Base-by-base conservation (phyloP, 2,113 vertebrate genomes). In the Oryzias woworae region DNA sequence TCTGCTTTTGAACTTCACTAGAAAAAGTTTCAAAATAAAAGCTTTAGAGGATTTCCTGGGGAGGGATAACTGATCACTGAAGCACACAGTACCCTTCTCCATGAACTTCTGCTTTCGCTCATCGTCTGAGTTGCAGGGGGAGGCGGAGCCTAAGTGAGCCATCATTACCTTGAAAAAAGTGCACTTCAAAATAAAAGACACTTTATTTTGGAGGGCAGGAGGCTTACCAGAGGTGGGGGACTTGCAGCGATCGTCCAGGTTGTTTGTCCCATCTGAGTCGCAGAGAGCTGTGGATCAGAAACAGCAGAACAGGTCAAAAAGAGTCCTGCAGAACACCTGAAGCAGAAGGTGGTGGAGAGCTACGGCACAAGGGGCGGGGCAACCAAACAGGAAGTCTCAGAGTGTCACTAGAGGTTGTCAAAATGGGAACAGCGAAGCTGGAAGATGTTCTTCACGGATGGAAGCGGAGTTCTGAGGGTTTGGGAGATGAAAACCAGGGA, bases 1-100 rank as follows among this genome's bases (percentile, higher is more conserved):
- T 90, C 95, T 96, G 96, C 95, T 94, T 95, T 96, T 96, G 86
- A 80, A 94, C 90, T 94, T 99, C 94, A 97, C 97, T 99, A 93
- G 81, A 97, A 96, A 94, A 91, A 78, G 77, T 87, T 87, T 84
- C 69, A 7, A 20, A 18, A 36, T 17, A 23, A 87, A 89, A 90
- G 36, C 36, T 36, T 36, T 36, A 36, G 36, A 36, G 8, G 46
- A 47, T 46, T 41, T 12, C 24, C 24, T 57, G 20, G 18, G 44
- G 16, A 14, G 14, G 48, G 54, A 42, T 42, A 23, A 8, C 15
- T 24, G 8, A 63, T 49, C 41, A 58, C 5, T 60, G 22, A 43
- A 66, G n/a, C 18, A 47, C 92, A 94, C 92, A 92, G 83, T 98
- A 98, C 96, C 95, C 96, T 91, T 98, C 88, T 95, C 93, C 93